Conservation (phyloP, 1,140 invertebrate genomes). For the Drosophila novamexicana region DNA sequence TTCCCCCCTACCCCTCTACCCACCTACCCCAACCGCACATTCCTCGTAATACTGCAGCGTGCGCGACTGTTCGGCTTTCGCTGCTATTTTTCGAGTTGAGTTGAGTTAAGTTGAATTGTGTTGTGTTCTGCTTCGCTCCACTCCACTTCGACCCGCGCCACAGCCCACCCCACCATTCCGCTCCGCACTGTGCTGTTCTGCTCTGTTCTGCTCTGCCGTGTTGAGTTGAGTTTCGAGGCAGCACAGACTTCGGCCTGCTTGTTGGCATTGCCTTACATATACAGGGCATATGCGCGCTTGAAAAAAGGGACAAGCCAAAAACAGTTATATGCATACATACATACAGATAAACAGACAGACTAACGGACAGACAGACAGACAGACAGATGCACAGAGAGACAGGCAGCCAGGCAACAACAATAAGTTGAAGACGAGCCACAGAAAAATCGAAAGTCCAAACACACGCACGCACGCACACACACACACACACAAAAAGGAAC, state of each 20-base stretch:
- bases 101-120: slow-evolving; percentile 64
- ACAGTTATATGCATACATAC: slow-evolving; percentile 30
- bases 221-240: slow-evolving; percentile 66
- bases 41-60: slow-evolving; percentile 2
- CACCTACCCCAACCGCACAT: not conserved
- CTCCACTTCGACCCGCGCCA: not conserved
- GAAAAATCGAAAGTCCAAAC: slow-evolving; percentile 57
- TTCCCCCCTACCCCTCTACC: too few species aligned
- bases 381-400: not conserved
- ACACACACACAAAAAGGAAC: slow-evolving; percentile 18
- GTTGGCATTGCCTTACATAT: slow-evolving; percentile 28
- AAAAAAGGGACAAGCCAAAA: slow-evolving; percentile 70
- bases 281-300: slow-evolving; percentile 68
- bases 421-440: slow-evolving; percentile 42
- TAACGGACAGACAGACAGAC: not conserved
- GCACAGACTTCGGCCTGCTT: slow-evolving; percentile 58
- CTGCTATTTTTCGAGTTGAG: slow-evolving; percentile 60
- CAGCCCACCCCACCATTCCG: not conserved
- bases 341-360: slow-evolving; percentile 16
- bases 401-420: slow-evolving; percentile 18
- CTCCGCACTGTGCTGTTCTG: slow-evolving; percentile 9
- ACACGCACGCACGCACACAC: slow-evolving; percentile 14
- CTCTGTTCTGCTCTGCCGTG: not conserved
- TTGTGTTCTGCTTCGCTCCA: slow-evolving; percentile 19
- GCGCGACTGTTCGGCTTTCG: slow-evolving; percentile 26